These are phyloP conservation scores for Neuroterus valhalla DNA, from an alignment of 1,140 invertebrate species.

Conservation along the genomic window DNA sequence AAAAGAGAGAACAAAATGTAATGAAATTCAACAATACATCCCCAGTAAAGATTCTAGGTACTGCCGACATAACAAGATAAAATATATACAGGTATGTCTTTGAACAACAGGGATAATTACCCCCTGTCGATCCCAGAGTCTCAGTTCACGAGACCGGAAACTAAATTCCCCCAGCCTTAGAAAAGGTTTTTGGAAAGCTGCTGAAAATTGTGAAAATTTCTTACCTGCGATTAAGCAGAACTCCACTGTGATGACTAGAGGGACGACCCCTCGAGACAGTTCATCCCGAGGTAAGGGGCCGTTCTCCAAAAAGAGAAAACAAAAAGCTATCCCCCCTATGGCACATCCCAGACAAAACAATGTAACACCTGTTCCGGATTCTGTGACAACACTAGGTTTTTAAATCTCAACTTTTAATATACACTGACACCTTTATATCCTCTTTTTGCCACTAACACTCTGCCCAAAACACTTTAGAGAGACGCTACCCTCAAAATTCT, in stretches of 20 bases:
- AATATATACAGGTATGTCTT: background rate
- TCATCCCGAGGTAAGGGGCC: constrained; percentile 54
- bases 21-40: background rate
- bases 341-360: constrained; percentile 51
- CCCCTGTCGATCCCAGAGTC: background rate
- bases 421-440: constrained; percentile 5
- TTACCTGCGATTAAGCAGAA: constrained; percentile 73
- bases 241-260: constrained; percentile 72
- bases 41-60: background rate
- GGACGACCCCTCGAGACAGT: constrained; percentile 55
- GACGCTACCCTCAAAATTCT: background rate
- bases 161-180: background rate
- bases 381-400: background rate
- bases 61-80: background rate
- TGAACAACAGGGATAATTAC: constrained; percentile 9
- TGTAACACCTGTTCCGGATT: constrained; percentile 44
- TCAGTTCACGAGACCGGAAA: background rate
- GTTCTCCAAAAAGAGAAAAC: constrained; percentile 33
- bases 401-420: constrained; percentile 5
- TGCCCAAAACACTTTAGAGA: background rate
- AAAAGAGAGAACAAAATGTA: background rate
- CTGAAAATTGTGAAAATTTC: constrained; percentile 29
- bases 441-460: constrained; percentile 3
- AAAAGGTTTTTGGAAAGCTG: background rate
- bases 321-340: constrained; percentile 48